phyloP scores from a whole-genome alignment of 1,140 invertebrate species.

The Daktulosphaira vitifoliae region DNA sequence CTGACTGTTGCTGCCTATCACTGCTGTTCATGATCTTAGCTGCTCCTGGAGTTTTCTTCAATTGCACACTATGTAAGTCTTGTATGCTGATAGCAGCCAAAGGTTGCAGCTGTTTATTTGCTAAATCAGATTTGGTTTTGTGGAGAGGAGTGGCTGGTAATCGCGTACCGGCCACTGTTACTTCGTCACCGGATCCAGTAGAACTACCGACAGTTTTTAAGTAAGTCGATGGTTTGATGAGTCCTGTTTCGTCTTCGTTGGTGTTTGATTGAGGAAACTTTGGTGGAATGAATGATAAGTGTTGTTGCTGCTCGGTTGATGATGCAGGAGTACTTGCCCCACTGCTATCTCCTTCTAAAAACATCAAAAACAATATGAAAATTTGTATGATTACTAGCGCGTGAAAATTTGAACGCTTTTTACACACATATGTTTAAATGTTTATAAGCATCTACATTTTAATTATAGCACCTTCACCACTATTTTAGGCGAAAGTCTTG shows the following conservation, averaged over 20 bases:
- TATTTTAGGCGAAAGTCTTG: no score
- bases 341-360: conserved; percentile 7
- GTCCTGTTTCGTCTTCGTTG: conserved; percentile 57
- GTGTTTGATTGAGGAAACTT: conserved; percentile 60
- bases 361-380: no score
- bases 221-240: conserved; percentile 87
- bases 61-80: conserved; percentile 70
- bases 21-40: conserved; percentile 65
- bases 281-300: conserved; percentile 77
- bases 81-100: conserved; percentile 75
- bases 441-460: no score
- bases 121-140: conserved; percentile 29
- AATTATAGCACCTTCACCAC: no score
- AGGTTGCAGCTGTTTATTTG: conserved; percentile 48
- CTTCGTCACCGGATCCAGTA: neutral
- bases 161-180: neutral
- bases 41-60: conserved; percentile 64
- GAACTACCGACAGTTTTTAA: conserved; percentile 65
- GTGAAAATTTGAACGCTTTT: no score
- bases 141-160: neutral
- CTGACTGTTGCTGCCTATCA: conserved; percentile 14
- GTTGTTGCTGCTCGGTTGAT: conserved; percentile 53
- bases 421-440: no score
- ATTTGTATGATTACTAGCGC: no score
- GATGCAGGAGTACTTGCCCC: neutral